Conservation (phyloP, 2,888 invertebrate species). For the Melinaea menophilus region DNA sequence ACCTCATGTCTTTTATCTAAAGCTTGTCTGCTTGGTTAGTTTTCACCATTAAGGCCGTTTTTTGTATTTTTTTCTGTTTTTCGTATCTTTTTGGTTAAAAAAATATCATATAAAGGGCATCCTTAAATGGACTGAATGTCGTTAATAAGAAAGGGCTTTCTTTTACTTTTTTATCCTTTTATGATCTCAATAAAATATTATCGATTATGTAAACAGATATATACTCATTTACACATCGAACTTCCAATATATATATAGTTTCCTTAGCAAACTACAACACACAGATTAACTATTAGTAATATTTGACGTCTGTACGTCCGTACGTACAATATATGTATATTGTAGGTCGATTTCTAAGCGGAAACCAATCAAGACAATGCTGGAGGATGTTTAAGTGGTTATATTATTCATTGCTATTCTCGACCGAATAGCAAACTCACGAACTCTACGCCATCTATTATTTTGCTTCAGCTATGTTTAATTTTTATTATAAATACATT, state of each 20-base stretch:
- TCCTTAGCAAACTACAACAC: neutral
- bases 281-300: neutral
- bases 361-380: constrained; percentile 37
- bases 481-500: constrained; percentile 10
- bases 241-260: neutral
- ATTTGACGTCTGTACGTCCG: neutral
- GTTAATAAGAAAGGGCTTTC: too few species aligned
- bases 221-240: too few species aligned
- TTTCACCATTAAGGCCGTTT: too few species aligned
- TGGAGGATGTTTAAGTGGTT: constrained; percentile 40
- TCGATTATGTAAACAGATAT: too few species aligned
- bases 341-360: constrained; percentile 33
- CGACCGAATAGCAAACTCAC: constrained; percentile 44
- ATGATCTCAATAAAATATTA: too few species aligned
- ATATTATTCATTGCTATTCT: constrained; percentile 54
- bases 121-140: too few species aligned
- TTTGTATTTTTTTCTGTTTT: too few species aligned
- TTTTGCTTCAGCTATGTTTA: constrained; percentile 13
- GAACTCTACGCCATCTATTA: constrained; percentile 6
- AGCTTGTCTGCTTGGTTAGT: too few species aligned
- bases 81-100: too few species aligned
- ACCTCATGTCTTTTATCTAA: too few species aligned
- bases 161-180: too few species aligned
- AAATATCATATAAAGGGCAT: too few species aligned
- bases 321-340: constrained; percentile 24